A percentile compares a stretch with the other conserved stretches of the same genome.
Evolutionary conservation across 2,888 invertebrate genomes (phyloP).

Genomic region (Stenichneumon culpator): DNA sequence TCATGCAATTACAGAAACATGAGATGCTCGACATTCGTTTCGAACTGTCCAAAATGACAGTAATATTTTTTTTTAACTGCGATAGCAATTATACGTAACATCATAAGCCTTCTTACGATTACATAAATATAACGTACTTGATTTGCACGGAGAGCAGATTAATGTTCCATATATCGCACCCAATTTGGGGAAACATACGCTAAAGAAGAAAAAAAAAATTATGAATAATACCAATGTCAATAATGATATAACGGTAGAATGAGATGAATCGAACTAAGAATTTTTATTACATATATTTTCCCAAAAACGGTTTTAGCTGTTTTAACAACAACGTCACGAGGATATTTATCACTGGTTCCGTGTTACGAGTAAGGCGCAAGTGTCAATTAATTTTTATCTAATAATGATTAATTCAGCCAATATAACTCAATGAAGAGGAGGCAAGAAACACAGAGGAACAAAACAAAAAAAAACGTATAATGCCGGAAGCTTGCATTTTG

Average conservation of each 20-base stretch:
- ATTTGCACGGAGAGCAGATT: constrained; percentile 62
- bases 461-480: constrained; percentile 27
- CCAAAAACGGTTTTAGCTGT: constrained; percentile 33
- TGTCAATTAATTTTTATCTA: constrained; percentile 52
- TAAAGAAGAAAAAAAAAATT: constrained; percentile 43
- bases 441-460: not conserved
- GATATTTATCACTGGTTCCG: constrained; percentile 49
- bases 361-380: constrained; percentile 57
- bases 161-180: constrained; percentile 60
- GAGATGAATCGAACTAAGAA: constrained; percentile 41
- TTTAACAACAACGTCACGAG: constrained; percentile 37
- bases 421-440: constrained; percentile 17
- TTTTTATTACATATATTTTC: constrained; percentile 42
- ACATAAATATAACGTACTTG: constrained; percentile 42
- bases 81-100: constrained; percentile 29
- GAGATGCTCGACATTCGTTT: not conserved
- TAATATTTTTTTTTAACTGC: constrained; percentile 46
- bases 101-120: constrained; percentile 36
- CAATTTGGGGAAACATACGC: constrained; percentile 68
- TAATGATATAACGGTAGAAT: constrained; percentile 44
- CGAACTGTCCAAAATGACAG: constrained; percentile 24
- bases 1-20: not conserved
- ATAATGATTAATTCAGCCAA: constrained; percentile 54
- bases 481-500: constrained; percentile 48
- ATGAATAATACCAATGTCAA: constrained; percentile 50